These are phyloP conservation scores for Rhincodon typus DNA, from an alignment of 2,797 vertebrate genomes.

Conservation along the genomic window DNA sequence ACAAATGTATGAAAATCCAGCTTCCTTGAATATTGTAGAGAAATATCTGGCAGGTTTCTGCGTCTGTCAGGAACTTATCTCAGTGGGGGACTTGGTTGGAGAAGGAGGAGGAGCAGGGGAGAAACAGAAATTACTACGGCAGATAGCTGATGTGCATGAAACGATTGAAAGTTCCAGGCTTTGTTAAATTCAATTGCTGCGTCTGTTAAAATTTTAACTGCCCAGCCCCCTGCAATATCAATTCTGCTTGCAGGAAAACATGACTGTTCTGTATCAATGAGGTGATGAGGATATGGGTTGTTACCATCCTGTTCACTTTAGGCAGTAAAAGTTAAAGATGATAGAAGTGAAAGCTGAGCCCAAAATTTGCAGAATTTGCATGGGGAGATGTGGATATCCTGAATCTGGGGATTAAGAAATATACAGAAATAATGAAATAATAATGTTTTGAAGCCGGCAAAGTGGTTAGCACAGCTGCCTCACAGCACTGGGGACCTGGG, in stretches of 20 bases:
- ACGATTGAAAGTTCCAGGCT: neutral
- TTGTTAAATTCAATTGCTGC: no score
- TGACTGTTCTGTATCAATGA: no score
- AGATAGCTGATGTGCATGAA: neutral
- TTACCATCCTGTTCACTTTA: neutral
- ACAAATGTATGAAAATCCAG: neutral
- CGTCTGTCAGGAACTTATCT: neutral
- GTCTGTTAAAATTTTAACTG: no score
- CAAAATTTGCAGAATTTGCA: neutral
- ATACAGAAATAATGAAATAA: no score
- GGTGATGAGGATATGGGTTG: neutral
- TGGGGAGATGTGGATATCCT: neutral
- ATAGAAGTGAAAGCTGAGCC: neutral
- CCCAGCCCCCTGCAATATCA: no score
- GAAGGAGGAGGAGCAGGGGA: neutral
- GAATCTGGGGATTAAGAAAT: neutral
- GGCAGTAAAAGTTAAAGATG: neutral
- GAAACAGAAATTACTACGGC: neutral
- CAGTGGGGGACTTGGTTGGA: neutral
- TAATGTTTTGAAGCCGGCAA: no score
- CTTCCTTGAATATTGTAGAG: neutral
- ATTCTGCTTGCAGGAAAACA: no score
- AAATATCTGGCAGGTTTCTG: neutral
- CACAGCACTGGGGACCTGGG: no score
- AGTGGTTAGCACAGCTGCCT: no score